These are phyloP conservation scores for Octodon degus DNA, from an alignment of 2,113 vertebrate genomes.

Conservation along the genomic window DNA sequence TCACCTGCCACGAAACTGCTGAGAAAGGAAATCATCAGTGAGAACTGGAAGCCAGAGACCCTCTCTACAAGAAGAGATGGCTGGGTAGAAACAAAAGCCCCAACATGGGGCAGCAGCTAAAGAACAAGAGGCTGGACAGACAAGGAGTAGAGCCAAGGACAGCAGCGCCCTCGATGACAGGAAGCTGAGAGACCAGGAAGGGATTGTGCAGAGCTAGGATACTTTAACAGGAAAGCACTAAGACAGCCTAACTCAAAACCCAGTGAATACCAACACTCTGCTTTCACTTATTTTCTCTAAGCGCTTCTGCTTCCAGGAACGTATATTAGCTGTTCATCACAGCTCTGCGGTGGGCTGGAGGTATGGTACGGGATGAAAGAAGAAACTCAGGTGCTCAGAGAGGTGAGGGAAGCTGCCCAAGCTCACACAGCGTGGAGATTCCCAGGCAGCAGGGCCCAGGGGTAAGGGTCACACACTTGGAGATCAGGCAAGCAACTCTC, in stretches of 20 bases:
- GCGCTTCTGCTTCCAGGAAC: neutral
- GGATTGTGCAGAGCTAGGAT: fast-evolving
- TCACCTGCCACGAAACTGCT: neutral
- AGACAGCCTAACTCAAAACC: neutral
- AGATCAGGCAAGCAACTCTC: neutral
- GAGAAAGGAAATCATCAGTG: neutral
- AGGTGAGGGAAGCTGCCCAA: neutral
- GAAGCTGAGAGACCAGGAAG: neutral
- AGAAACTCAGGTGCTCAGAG: neutral
- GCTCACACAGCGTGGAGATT: neutral
- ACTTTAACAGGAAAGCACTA: fast-evolving
- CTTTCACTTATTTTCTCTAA: neutral
- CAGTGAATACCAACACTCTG: neutral
- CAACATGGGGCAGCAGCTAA: neutral
- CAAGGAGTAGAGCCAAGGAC: neutral
- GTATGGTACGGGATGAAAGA: neutral
- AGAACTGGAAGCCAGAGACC: neutral
- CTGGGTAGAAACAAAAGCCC: neutral
- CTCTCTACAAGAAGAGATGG: neutral
- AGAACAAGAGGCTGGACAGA: neutral
- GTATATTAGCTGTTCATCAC: neutral
- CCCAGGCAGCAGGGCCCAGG: neutral
- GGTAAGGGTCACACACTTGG: neutral
- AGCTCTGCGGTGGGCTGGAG: neutral
- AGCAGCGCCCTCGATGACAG: neutral